Percentiles rank a stretch among this genome's conserved stretches.
Evolutionary conservation across 2,888 invertebrate species (phyloP).

Genomic region (Synergus gifuensis): DNA sequence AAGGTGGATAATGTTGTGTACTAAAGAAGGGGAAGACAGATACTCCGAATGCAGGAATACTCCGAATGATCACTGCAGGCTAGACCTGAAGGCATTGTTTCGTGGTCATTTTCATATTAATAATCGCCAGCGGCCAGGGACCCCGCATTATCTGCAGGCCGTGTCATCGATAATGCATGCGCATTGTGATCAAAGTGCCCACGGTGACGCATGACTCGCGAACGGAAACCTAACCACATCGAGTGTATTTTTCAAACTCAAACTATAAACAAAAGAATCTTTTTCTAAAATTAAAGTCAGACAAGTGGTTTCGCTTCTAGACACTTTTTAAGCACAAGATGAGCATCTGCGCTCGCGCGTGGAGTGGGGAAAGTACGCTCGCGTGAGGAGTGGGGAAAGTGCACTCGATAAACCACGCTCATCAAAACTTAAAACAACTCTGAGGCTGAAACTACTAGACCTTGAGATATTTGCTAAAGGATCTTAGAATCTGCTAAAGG

Average conservation of each 20-base stretch:
- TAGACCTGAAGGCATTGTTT: constrained; percentile 47
- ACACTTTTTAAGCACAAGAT: not conserved
- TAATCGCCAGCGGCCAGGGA: constrained; percentile 56
- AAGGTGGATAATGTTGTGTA: not conserved
- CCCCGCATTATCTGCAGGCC: constrained; percentile 57
- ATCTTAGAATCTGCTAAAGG: not conserved
- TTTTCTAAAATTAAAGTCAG: not conserved
- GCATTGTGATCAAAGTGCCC: constrained; percentile 45
- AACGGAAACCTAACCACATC: not conserved
- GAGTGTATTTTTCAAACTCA: not conserved
- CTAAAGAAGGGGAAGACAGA: not conserved
- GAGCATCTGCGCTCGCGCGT: not conserved
- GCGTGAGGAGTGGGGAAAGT: too few relatives aligned
- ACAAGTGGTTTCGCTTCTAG: not conserved
- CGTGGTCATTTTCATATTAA: constrained; percentile 61
- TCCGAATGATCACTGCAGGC: constrained; percentile 49
- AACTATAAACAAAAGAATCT: not conserved
- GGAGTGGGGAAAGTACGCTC: not conserved
- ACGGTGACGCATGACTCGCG: constrained; percentile 46
- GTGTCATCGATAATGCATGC: constrained; percentile 62
- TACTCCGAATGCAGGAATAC: not conserved
- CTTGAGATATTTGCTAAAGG: not conserved
- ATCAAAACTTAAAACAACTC: not conserved
- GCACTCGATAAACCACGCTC: not conserved
- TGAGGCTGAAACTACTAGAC: not conserved